Evolutionary conservation across 2,113 vertebrate genomes (phyloP).

Genomic region (Melanotaenia duboulayi): DNA sequence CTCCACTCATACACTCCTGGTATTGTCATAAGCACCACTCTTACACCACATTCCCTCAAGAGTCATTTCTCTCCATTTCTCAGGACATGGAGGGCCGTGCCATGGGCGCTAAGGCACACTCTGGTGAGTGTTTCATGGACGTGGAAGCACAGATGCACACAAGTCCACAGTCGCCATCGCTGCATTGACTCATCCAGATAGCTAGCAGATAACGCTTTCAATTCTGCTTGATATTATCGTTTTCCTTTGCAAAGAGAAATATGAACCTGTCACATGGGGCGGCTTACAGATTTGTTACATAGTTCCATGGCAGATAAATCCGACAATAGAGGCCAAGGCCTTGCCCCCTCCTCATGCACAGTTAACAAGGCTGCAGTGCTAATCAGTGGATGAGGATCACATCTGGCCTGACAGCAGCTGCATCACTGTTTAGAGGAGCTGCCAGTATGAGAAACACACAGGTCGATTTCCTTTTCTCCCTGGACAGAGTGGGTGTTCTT

Average conservation of each 20-base stretch:
- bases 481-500: conserved; percentile 77
- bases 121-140: conserved; percentile 28
- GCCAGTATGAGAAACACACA: conserved; percentile 82
- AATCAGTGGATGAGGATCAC: conserved; percentile 76
- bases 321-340: conserved; percentile 75
- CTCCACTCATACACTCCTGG: conserved; percentile 67
- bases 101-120: conserved; percentile 34
- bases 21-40: conserved; percentile 76
- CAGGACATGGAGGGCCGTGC: conserved; percentile 42
- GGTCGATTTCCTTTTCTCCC: conserved; percentile 81
- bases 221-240: conserved; percentile 76
- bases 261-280: conserved; percentile 74
- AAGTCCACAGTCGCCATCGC: conserved; percentile 40
- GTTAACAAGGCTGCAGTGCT: conserved; percentile 60
- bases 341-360: conserved; percentile 66
- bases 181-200: conserved; percentile 68
- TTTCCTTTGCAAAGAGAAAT: conserved; percentile 73
- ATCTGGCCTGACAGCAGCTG: conserved; percentile 80
- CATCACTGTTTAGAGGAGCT: conserved; percentile 79
- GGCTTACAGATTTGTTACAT: conserved; percentile 77
- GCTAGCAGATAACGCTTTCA: conserved; percentile 71
- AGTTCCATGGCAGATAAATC: conserved; percentile 73
- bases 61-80: conserved; percentile 75
- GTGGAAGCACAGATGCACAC: conserved; percentile 4
- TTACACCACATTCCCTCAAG: conserved; percentile 67